Percentiles rank a stretch among this genome's conserved stretches.
Evolutionary conservation across 1,140 invertebrate species (phyloP).

Genomic region (Aphidius gifuensis): DNA sequence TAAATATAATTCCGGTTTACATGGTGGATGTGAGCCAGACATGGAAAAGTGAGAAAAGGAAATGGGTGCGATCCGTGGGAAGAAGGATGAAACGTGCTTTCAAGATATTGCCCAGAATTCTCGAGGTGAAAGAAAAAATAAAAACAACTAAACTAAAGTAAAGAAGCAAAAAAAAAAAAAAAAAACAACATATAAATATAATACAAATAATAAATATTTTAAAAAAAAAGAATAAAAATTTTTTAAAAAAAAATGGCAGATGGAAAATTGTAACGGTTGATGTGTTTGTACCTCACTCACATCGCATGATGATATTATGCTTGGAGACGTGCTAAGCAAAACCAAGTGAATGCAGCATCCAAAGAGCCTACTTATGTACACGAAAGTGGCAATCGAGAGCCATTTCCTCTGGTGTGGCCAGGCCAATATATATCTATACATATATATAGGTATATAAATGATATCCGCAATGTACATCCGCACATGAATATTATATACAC

Average conservation of each 20-base stretch:
- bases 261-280: slow-evolving; percentile 30
- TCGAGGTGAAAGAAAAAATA: slow-evolving; percentile 17
- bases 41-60: slow-evolving; percentile 15
- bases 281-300: too few species aligned
- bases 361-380: slow-evolving; percentile 27
- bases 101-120: slow-evolving; percentile 14
- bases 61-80: slow-evolving; percentile 22
- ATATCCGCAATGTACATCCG: slow-evolving; percentile 1
- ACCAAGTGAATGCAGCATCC: slow-evolving; percentile 30
- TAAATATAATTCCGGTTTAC: slow-evolving; percentile 10
- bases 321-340: neutral
- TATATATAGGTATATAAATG: slow-evolving; percentile 1
- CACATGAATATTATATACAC: neutral
- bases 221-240: too few species aligned
- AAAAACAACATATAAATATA: too few species aligned
- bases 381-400: slow-evolving; percentile 29
- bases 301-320: too few species aligned
- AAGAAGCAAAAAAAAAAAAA: too few species aligned
- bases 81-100: slow-evolving; percentile 24
- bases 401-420: slow-evolving; percentile 32
- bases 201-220: too few species aligned
- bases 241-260: neutral
- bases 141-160: neutral
- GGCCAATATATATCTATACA: slow-evolving; percentile 5
- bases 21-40: neutral